Evolutionary conservation across 2,888 invertebrate species (phyloP).

Genomic region (Dorcus parallelipipedus): DNA sequence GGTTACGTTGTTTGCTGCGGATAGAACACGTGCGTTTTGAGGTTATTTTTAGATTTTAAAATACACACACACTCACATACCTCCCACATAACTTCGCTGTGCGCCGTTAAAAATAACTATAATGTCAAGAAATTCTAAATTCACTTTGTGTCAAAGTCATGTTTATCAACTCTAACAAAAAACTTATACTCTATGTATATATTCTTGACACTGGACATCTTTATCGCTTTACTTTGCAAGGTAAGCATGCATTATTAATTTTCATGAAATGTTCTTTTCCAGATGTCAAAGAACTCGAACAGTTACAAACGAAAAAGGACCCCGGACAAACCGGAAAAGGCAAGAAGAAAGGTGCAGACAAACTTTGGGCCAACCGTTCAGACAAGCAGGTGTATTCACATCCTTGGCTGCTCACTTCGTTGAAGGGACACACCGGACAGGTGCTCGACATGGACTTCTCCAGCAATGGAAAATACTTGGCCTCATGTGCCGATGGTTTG

Average conservation of each 20-base stretch:
- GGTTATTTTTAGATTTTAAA: slow-evolving; percentile 28
- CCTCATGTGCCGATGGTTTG: slow-evolving; percentile 82
- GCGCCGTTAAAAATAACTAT: slow-evolving; percentile 4
- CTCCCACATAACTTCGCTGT: neutral
- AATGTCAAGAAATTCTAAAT: neutral
- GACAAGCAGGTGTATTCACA: slow-evolving; percentile 60
- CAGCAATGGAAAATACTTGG: slow-evolving; percentile 80
- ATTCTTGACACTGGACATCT: slow-evolving; percentile 2
- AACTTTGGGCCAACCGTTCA: slow-evolving; percentile 50
- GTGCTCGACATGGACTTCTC: slow-evolving; percentile 79
- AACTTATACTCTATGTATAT: slow-evolving; percentile 9
- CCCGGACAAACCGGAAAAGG: slow-evolving; percentile 21
- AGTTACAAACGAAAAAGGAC: slow-evolving; percentile 8
- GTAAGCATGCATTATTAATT: neutral
- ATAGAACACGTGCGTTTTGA: slow-evolving; percentile 26
- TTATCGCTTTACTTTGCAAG: too few species aligned
- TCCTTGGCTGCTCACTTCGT: slow-evolving; percentile 74
- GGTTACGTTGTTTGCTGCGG: neutral
- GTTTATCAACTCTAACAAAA: slow-evolving; percentile 16
- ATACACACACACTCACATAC: slow-evolving; percentile 2
- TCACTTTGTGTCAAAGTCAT: slow-evolving; percentile 16
- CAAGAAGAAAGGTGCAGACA: slow-evolving; percentile 49
- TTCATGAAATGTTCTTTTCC: slow-evolving; percentile 8
- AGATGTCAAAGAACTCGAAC: slow-evolving; percentile 15
- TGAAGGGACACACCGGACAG: slow-evolving; percentile 78